These are phyloP conservation scores for Macropis europaea DNA, from an alignment of 2,888 invertebrate species.

Conservation along the genomic window DNA sequence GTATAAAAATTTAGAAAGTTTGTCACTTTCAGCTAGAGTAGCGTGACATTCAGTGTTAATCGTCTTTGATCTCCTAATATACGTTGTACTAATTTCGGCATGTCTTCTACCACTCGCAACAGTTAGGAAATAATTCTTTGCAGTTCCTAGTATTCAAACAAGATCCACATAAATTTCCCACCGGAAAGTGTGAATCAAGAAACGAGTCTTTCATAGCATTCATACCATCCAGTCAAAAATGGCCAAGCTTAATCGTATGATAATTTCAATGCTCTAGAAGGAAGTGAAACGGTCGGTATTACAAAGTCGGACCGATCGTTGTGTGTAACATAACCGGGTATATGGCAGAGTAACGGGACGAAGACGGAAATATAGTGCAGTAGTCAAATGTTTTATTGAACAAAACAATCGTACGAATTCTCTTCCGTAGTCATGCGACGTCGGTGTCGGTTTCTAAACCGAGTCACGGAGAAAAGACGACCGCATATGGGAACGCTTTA, in stretches of 20 bases:
- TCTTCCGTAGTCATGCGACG: constrained; percentile 13
- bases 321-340: neutral
- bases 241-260: constrained; percentile 6
- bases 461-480: constrained; percentile 17
- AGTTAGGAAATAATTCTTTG: neutral
- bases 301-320: neutral
- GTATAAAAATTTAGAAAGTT: too few species aligned
- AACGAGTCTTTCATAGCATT: neutral
- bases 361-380: constrained; percentile 14
- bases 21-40: too few species aligned
- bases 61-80: neutral
- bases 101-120: neutral
- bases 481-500: constrained; percentile 6
- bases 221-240: too few species aligned
- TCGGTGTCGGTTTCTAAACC: constrained; percentile 6
- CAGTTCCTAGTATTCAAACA: neutral
- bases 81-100: neutral
- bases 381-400: constrained; percentile 21
- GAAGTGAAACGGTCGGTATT: constrained; percentile 21
- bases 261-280: constrained; percentile 4
- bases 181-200: neutral
- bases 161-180: neutral
- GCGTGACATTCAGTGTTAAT: too few species aligned
- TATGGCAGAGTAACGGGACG: constrained; percentile 1
- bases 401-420: constrained; percentile 25